Evolutionary conservation across 2,113 vertebrate genomes (phyloP).

Genomic region (Sprattus sprattus): DNA sequence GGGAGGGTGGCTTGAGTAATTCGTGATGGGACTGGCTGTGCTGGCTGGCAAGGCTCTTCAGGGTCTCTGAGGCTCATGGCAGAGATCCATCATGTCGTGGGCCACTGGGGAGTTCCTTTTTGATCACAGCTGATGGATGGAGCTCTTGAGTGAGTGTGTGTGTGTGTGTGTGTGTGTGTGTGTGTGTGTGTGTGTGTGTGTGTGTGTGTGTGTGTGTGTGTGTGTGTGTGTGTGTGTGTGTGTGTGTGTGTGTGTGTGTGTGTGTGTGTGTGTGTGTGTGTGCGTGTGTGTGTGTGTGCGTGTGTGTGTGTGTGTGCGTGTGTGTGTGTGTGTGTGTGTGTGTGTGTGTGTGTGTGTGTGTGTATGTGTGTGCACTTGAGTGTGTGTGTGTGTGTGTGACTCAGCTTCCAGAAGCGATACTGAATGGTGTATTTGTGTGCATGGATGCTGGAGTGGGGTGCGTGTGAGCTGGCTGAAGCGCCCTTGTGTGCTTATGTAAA

Average conservation of each 20-base stretch:
- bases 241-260: conserved; percentile 17
- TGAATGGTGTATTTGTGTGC: background rate
- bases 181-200: background rate
- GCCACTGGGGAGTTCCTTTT: conserved; percentile 34
- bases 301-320: background rate
- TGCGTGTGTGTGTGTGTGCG: background rate
- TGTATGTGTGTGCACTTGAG: background rate
- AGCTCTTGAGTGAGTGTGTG: conserved; percentile 53
- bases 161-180: conserved; percentile 33
- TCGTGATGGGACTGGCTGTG: conserved; percentile 5
- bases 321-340: background rate
- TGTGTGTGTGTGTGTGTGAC: background rate
- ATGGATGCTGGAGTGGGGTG: background rate
- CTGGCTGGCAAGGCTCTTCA: background rate
- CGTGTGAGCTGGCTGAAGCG: background rate
- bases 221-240: conserved; percentile 21
- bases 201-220: background rate
- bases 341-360: background rate
- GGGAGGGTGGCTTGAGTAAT: background rate
- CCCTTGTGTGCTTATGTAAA: conserved; percentile 25
- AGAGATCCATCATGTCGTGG: background rate
- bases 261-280: background rate
- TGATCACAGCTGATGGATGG: conserved; percentile 48
- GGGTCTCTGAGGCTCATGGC: background rate
- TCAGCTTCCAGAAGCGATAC: background rate